Evolutionary conservation across 2,888 invertebrate genomes (phyloP).

Genomic region (Dasypogon diadema): DNA sequence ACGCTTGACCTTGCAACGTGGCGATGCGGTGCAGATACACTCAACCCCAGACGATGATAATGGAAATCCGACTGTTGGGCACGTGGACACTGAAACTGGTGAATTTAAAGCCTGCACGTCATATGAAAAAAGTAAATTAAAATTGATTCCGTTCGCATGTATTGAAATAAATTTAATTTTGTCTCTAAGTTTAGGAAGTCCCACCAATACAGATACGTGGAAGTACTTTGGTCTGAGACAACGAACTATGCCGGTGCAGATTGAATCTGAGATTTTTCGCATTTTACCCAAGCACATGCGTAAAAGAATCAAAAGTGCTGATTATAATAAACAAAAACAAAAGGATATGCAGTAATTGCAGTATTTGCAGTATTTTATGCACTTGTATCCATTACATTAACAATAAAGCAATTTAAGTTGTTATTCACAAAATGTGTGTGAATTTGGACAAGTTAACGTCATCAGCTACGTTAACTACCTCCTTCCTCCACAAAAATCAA

Average conservation of each 20-base stretch:
- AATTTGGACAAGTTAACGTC: too few relatives aligned
- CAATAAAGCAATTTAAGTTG: neutral
- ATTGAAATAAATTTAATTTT: slow-evolving; percentile 19
- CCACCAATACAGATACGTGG: slow-evolving; percentile 57
- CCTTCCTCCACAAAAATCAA: too few relatives aligned
- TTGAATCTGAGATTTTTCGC: slow-evolving; percentile 66
- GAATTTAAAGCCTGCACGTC: slow-evolving; percentile 35
- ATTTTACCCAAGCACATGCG: slow-evolving; percentile 66
- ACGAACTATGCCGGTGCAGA: slow-evolving; percentile 68
- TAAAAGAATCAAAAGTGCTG: slow-evolving; percentile 65
- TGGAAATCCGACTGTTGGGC: slow-evolving; percentile 45
- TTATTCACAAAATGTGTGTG: too few relatives aligned
- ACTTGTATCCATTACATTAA: neutral
- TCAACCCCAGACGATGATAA: slow-evolving; percentile 65
- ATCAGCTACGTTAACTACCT: too few relatives aligned
- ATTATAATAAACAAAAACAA: slow-evolving; percentile 58
- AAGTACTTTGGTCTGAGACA: slow-evolving; percentile 64
- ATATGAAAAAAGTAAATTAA: slow-evolving; percentile 21
- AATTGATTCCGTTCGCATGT: neutral
- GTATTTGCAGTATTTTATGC: too few relatives aligned
- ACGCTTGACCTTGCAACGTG: slow-evolving; percentile 65
- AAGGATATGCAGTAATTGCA: slow-evolving; percentile 17
- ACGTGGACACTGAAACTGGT: slow-evolving; percentile 55
- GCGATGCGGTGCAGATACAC: slow-evolving; percentile 65
- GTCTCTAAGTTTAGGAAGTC: slow-evolving; percentile 51